A percentile compares a stretch with the other conserved stretches of the same genome.
Conservation (phyloP, 2,888 invertebrate genomes). For the Netelia melanura region DNA sequence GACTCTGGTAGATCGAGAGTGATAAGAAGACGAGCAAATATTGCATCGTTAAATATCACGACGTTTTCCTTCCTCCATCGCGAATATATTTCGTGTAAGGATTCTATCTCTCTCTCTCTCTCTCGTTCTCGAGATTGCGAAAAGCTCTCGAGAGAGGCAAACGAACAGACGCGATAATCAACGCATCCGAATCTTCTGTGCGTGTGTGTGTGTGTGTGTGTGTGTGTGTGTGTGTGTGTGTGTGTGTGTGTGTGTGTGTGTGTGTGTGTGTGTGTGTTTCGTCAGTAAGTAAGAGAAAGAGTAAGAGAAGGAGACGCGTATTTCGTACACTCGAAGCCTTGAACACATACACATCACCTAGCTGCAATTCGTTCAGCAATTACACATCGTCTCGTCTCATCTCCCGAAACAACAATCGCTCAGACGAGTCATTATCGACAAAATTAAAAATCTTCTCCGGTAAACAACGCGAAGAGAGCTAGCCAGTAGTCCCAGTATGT, state of each 20-base stretch:
- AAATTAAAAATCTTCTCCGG: background rate
- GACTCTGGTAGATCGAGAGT: slow-evolving; percentile 42
- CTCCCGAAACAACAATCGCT: no score
- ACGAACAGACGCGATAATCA: slow-evolving; percentile 46
- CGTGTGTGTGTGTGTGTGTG: background rate
- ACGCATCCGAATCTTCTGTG: slow-evolving; percentile 31
- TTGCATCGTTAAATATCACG: slow-evolving; percentile 30
- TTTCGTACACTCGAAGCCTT: no score
- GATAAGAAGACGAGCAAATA: slow-evolving; percentile 57
- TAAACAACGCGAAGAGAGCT: background rate
- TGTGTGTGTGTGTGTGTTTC: background rate
- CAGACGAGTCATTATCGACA: no score
- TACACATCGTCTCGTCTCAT: background rate
- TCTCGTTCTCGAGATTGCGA: background rate
- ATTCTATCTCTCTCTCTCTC: background rate
- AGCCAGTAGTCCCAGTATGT: background rate
- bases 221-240: background rate
- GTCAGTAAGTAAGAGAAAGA: slow-evolving; percentile 4
- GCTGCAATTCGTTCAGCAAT: slow-evolving; percentile 35
- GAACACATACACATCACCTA: slow-evolving; percentile 2
- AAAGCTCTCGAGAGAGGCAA: slow-evolving; percentile 29
- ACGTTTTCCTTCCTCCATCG: background rate
- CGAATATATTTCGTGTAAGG: background rate
- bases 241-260: background rate
- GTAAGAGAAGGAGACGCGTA: background rate